These are phyloP conservation scores for Masnerella sp. DNA, from an alignment of 2,888 invertebrate genomes.

Conservation along the genomic window DNA sequence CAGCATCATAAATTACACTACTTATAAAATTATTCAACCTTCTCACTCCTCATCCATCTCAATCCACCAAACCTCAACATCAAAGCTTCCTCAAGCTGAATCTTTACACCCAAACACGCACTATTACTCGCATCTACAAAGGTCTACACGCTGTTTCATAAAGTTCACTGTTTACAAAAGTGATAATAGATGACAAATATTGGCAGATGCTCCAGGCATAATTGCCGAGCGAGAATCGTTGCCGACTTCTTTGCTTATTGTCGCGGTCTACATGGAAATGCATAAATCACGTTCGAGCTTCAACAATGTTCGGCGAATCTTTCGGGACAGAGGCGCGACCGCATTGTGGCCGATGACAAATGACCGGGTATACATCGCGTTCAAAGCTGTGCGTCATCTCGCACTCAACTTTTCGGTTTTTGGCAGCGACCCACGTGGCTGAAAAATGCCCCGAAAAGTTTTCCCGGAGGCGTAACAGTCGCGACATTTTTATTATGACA, in stretches of 20 bases:
- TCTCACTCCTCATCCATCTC: too few relatives aligned
- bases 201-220: conserved; percentile 75
- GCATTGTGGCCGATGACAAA: conserved; percentile 76
- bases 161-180: conserved; percentile 71
- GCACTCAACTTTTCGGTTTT: conserved; percentile 11
- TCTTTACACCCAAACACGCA: too few relatives aligned
- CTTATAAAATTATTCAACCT: too few relatives aligned
- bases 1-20: too few relatives aligned
- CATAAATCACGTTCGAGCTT: conserved; percentile 75
- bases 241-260: too few relatives aligned
- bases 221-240: too few relatives aligned
- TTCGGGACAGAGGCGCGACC: conserved; percentile 74
- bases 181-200: conserved; percentile 78
- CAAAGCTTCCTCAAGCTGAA: too few relatives aligned
- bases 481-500: conserved; percentile 2
- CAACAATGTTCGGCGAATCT: conserved; percentile 71
- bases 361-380: conserved; percentile 63
- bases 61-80: too few relatives aligned
- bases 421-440: conserved; percentile 29
- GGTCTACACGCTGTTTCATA: too few relatives aligned
- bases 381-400: conserved; percentile 64
- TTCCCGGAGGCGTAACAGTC: conserved; percentile 20
- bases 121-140: too few relatives aligned
- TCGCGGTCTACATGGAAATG: conserved; percentile 68
- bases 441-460: conserved; percentile 28